phyloP scores from a whole-genome alignment of 2,888 invertebrate species.

The Ochlodes sylvanus region DNA sequence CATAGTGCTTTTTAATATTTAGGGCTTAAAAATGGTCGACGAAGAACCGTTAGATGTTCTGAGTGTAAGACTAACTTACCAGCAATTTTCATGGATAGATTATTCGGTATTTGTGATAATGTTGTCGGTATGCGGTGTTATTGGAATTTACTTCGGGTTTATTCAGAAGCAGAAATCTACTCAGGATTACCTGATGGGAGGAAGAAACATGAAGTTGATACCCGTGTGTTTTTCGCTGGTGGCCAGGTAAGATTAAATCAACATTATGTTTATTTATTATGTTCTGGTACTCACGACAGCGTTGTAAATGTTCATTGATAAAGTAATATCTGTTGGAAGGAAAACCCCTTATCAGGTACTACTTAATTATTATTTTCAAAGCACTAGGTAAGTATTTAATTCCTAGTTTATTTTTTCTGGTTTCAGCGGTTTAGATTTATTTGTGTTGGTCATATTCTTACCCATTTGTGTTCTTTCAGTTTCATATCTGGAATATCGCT shows the following conservation, averaged over 20 bases:
- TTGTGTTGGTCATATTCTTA: no score
- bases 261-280: not conserved
- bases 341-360: no score
- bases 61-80: constrained; percentile 58
- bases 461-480: constrained; percentile 61
- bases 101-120: constrained; percentile 88
- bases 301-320: no score
- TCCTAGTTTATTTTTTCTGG: not conserved
- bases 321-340: no score
- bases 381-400: no score
- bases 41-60: constrained; percentile 56
- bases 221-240: constrained; percentile 93
- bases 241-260: constrained; percentile 85
- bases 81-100: constrained; percentile 85
- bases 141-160: constrained; percentile 93
- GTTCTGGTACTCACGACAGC: not conserved
- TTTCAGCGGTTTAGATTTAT: no score
- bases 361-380: no score
- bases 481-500: constrained; percentile 91
- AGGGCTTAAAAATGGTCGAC: constrained; percentile 46
- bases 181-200: constrained; percentile 92
- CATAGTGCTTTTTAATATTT: not conserved
- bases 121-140: constrained; percentile 89
- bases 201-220: constrained; percentile 90
- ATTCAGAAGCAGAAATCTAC: constrained; percentile 85